phyloP scores from a whole-genome alignment of 2,113 vertebrate species.

The Callopanchax toddi region DNA sequence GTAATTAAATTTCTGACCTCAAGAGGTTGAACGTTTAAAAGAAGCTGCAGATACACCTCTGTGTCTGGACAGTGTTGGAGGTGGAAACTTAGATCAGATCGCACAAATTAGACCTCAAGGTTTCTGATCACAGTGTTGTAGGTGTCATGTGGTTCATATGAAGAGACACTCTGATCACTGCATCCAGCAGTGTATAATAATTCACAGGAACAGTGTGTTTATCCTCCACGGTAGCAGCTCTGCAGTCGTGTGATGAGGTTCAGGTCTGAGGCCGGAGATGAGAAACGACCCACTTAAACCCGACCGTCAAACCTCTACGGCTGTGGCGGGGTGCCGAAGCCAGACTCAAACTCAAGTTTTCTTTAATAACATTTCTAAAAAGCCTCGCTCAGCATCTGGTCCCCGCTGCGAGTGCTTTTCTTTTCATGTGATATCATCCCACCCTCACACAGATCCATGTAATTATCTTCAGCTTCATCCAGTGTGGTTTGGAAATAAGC shows the following conservation, averaged over 20 bases:
- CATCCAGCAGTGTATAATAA: conserved; percentile 5
- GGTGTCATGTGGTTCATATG: background rate
- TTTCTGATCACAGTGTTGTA: no score
- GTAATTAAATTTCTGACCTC: no score
- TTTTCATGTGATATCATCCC: conserved; percentile 63
- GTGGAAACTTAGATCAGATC: no score
- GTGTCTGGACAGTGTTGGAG: no score
- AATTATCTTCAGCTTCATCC: conserved; percentile 59
- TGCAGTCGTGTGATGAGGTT: conserved; percentile 47
- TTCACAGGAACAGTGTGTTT: conserved; percentile 52
- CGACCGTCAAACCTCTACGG: conserved; percentile 46
- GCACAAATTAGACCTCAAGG: no score
- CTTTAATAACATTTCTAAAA: conserved; percentile 41
- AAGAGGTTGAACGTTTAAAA: no score
- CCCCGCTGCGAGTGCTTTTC: conserved; percentile 49
- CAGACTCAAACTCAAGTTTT: no score
- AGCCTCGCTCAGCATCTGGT: conserved; percentile 48
- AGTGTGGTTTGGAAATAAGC: conserved; percentile 60
- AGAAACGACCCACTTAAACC: conserved; percentile 49
- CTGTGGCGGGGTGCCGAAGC: no score
- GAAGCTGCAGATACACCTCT: no score
- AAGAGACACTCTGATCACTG: background rate
- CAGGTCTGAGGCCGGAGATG: conserved; percentile 39
- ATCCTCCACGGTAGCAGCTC: conserved; percentile 15
- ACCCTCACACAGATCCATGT: conserved; percentile 43